phyloP scores from a whole-genome alignment of 2,113 vertebrate species.

The Ariopsis seemanni region DNA sequence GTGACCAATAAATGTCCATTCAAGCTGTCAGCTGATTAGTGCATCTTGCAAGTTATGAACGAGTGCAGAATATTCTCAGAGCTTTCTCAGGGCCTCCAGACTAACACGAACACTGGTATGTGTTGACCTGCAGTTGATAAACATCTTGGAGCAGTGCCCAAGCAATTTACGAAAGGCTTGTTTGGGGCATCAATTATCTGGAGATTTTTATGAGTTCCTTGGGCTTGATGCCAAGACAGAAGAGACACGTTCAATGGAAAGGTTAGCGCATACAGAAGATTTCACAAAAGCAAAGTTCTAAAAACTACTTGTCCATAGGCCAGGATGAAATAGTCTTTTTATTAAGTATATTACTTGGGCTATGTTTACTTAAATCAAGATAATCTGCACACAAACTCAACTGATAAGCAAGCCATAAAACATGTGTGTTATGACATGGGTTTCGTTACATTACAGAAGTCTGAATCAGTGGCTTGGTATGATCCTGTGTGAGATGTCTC shows the following conservation, averaged over 20 bases:
- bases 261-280: constrained; percentile 23
- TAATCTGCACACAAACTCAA: constrained; percentile 50
- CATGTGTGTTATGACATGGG: constrained; percentile 54
- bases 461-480: constrained; percentile 49
- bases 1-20: neutral
- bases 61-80: constrained; percentile 41
- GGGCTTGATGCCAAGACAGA: constrained; percentile 51
- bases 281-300: constrained; percentile 31
- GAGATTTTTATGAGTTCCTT: constrained; percentile 59
- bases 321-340: constrained; percentile 24
- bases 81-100: constrained; percentile 38
- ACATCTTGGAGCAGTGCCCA: constrained; percentile 60
- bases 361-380: constrained; percentile 53
- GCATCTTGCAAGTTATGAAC: constrained; percentile 43
- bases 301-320: constrained; percentile 21
- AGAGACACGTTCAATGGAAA: constrained; percentile 40
- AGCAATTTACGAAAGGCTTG: constrained; percentile 59
- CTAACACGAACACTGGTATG: constrained; percentile 49
- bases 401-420: constrained; percentile 59
- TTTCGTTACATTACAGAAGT: constrained; percentile 50
- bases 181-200: constrained; percentile 61
- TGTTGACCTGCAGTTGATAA: constrained; percentile 61
- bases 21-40: constrained; percentile 5
- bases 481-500: constrained; percentile 48
- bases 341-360: constrained; percentile 39